phyloP scores from a whole-genome alignment of 2,797 vertebrate genomes.

The Gymnothorax javanicus region DNA sequence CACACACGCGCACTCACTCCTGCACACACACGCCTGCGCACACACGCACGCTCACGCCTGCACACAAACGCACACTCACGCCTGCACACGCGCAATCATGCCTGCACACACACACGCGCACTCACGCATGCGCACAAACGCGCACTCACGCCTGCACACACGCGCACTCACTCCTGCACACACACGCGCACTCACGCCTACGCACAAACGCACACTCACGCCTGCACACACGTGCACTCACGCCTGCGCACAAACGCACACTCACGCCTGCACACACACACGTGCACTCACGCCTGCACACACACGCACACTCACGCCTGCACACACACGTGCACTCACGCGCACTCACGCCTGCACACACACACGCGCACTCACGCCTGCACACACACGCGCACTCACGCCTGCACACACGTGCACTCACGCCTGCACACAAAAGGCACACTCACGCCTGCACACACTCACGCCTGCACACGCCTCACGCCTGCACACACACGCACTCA shows the following conservation, averaged over 20 bases:
- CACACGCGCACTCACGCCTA: neutral
- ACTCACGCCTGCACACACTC: neutral
- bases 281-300: too few relatives aligned
- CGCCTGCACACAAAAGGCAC: slow-evolving; percentile 19
- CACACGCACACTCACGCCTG: too few relatives aligned
- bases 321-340: too few relatives aligned
- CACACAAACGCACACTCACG: neutral
- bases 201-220: too few relatives aligned
- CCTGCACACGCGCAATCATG: neutral
- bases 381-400: neutral
- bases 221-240: too few relatives aligned
- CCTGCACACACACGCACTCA: too few relatives aligned
- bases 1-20: too few relatives aligned
- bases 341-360: neutral
- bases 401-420: neutral
- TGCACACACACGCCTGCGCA: neutral
- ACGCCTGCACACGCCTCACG: neutral
- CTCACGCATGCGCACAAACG: slow-evolving; percentile 25
- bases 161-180: neutral
- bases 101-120: neutral
- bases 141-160: neutral
- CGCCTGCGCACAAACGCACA: too few relatives aligned
- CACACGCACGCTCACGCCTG: neutral
- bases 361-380: neutral
- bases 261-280: too few relatives aligned